Percentiles rank a stretch among this genome's conserved stretches.
These are phyloP conservation scores for Zaprionus davidi DNA, from an alignment of 1,140 invertebrate genomes.

Conservation along the genomic window DNA sequence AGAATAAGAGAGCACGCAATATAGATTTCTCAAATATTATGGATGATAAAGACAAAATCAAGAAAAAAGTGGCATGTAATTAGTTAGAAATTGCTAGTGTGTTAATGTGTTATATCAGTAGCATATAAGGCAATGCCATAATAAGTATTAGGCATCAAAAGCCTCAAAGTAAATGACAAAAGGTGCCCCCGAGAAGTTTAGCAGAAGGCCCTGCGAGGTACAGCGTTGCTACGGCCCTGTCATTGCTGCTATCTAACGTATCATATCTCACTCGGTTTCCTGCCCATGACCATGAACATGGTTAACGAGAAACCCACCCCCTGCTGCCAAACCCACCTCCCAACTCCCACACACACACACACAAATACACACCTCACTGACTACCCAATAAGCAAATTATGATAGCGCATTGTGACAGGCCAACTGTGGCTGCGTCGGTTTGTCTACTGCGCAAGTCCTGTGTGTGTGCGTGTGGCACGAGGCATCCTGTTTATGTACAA, in stretches of 20 bases:
- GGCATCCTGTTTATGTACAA: conserved; percentile 42
- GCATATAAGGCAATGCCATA: too few species aligned
- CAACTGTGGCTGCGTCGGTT: conserved; percentile 26
- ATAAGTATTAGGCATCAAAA: too few species aligned
- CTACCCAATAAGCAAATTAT: conserved; percentile 44
- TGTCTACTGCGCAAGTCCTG: conserved; percentile 57
- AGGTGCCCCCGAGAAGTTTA: neutral
- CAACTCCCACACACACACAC: neutral
- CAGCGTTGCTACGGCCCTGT: neutral
- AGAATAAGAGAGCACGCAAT: too few species aligned
- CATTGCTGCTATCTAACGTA: conserved; percentile 9
- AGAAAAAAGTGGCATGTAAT: too few species aligned
- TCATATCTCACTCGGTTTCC: conserved; percentile 16
- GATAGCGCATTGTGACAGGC: conserved; percentile 22
- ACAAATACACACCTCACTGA: too few species aligned
- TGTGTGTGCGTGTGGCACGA: neutral
- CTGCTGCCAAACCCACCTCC: neutral
- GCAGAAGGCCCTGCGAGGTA: neutral
- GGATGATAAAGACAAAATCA: too few species aligned
- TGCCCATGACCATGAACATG: conserved; percentile 50
- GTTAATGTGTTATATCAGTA: too few species aligned
- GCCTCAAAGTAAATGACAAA: too few species aligned
- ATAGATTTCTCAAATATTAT: too few species aligned
- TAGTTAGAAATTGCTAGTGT: too few species aligned
- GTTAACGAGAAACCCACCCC: neutral